Evolutionary conservation across 2,113 vertebrate genomes (phyloP), one percentile per base, ranked within the genome.

Genomic region (Rhombomys opimus): DNA sequence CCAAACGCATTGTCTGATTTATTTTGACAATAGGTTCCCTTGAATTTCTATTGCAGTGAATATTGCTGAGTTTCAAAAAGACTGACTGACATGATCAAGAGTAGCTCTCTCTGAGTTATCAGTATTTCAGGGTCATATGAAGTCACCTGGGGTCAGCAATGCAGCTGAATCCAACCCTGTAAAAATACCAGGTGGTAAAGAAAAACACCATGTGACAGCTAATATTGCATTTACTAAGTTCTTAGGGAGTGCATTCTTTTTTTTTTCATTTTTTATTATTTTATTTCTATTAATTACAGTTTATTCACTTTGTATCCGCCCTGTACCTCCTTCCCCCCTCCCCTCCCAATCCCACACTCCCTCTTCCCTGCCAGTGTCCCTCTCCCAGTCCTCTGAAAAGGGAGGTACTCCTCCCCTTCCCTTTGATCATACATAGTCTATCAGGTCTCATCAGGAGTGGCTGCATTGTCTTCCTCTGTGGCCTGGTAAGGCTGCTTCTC

Each of bases 41-140:
- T 91, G 94, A 89, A 82, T 81, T 95, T 93, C 88, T 67, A 84
- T 87, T 94, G 93, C 7, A 20, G 1, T 73, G 72, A 86, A 17
- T 91, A 38, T 76, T 68, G 52, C 23, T 0, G 12, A 72, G 38
- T 77, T 52, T 22, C 54, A 59, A 52, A 46, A 50, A 91, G 54
- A 89, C 46, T 57, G 91, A 89, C 38, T 63, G 23, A 57, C 5
- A 30, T 1, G 3, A 57, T 89, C 17, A 59, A 76, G 76, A 67
- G 2, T 32, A 38, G 0, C 0, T 90, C n/a, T 38, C 32, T 52
- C 35, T 70, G 67, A 78, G 38, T 8, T 70, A 22, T 38, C 41
- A 20, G 4, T 17, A 5, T 4, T 4, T 20, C 6, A 41, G 46
- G 35, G 80, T 12, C 25, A 30, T 0, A 5, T 11, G 10, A 6